phyloP scores from a whole-genome alignment of 2,888 invertebrate genomes.

The Cheilosia pagana region DNA sequence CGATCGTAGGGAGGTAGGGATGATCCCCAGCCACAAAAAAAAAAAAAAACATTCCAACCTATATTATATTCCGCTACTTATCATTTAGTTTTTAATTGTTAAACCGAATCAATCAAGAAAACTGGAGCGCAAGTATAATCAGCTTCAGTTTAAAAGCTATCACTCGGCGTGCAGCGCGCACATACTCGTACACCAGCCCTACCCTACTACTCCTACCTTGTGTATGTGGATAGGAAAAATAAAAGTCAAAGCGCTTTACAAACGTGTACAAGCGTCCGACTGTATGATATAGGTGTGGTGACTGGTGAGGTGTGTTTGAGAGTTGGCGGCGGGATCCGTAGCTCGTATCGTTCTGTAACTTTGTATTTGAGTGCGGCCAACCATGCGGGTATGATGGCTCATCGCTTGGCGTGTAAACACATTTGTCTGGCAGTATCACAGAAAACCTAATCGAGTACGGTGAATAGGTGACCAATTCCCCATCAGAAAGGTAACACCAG shows the following conservation, averaged over 20 bases:
- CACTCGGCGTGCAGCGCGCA: constrained; percentile 32
- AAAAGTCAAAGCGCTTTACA: constrained; percentile 23
- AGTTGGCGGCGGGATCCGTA: constrained; percentile 45
- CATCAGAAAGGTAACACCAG: constrained; percentile 23
- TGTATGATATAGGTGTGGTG: constrained; percentile 30
- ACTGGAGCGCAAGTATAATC: constrained; percentile 56
- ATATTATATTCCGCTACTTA: constrained; percentile 14
- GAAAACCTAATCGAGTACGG: constrained; percentile 54
- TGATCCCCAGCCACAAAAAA: too few relatives aligned
- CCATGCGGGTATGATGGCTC: constrained; percentile 42
- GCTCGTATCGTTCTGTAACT: constrained; percentile 47
- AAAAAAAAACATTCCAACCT: not conserved
- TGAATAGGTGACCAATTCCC: constrained; percentile 3
- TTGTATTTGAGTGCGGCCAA: constrained; percentile 51
- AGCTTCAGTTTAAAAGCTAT: constrained; percentile 58
- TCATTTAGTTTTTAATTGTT: not conserved
- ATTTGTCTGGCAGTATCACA: constrained; percentile 44
- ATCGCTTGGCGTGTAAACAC: constrained; percentile 58
- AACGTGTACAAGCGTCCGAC: constrained; percentile 2
- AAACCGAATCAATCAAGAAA: constrained; percentile 18
- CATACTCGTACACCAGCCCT: constrained; percentile 10
- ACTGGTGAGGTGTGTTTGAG: constrained; percentile 33
- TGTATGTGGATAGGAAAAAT: not conserved
- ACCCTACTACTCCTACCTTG: not conserved
- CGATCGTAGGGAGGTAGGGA: too few relatives aligned